Conservation (phyloP, 2,113 vertebrate species). For the Clarias batrachus region DNA sequence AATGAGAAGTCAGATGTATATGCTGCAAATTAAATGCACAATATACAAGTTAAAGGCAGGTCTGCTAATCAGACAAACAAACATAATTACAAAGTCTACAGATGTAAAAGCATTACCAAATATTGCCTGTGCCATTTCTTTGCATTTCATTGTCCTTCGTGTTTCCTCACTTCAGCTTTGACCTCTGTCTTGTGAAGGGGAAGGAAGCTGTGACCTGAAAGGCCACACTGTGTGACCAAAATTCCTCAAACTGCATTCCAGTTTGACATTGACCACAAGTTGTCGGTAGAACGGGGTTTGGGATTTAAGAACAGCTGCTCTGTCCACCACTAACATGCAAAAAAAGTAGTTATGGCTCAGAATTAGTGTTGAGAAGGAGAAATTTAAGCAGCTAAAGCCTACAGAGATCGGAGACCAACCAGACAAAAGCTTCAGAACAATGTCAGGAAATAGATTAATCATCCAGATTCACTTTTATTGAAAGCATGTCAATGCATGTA, state of each 20-base stretch:
- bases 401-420: background rate
- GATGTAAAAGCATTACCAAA: background rate
- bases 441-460: background rate
- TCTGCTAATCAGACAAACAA: background rate
- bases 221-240: conserved; percentile 8
- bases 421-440: background rate
- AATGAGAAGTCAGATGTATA: background rate
- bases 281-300: too few relatives aligned
- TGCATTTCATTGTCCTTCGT: conserved; percentile 22
- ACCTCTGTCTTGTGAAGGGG: conserved; percentile 15
- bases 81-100: background rate
- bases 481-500: background rate
- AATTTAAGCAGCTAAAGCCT: too few relatives aligned
- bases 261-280: background rate
- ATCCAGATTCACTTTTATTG: background rate
- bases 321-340: background rate
- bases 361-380: background rate
- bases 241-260: background rate
- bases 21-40: background rate
- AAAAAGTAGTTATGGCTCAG: background rate
- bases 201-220: conserved; percentile 25
- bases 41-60: background rate
- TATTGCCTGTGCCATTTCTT: background rate
- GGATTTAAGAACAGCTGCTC: background rate
- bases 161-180: conserved; percentile 22